Conservation (phyloP, 30 jellyfish, hydroid and myxozoan species). For the Hydractinia echinata region DNA sequence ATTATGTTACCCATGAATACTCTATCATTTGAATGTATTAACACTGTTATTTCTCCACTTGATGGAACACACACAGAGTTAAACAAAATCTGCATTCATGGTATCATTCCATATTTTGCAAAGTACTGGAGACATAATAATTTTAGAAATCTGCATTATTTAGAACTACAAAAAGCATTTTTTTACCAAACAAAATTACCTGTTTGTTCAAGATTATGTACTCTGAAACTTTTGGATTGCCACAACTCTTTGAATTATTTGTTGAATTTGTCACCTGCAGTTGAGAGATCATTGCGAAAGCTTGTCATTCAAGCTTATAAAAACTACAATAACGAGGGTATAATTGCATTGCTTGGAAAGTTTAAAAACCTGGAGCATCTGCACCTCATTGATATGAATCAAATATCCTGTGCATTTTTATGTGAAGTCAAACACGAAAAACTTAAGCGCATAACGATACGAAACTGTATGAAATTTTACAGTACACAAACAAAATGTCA, state of each 20-base stretch:
- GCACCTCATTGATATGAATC: neutral
- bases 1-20: constrained; percentile 3
- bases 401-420: neutral
- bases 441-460: neutral
- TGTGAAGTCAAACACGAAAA: constrained; percentile 16
- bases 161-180: constrained; percentile 26
- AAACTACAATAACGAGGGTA: neutral
- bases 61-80: constrained; percentile 15
- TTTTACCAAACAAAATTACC: constrained; percentile 23
- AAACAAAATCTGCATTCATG: constrained; percentile 8
- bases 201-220: neutral
- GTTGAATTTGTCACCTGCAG: constrained; percentile 15
- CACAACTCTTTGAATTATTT: constrained; percentile 17
- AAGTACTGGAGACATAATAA: constrained; percentile 23
- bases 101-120: constrained; percentile 28
- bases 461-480: neutral
- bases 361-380: constrained; percentile 18
- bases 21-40: constrained; percentile 22
- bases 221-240: constrained; percentile 17
- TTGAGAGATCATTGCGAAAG: constrained; percentile 13
- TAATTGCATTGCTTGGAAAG: constrained; percentile 2
- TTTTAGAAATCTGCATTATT: constrained; percentile 13
- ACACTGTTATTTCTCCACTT: constrained; percentile 19
- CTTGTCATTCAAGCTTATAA: constrained; percentile 10
- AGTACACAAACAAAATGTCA: no score